phyloP scores from a whole-genome alignment of 2,888 invertebrate genomes.

The Drosophila aldrichi region DNA sequence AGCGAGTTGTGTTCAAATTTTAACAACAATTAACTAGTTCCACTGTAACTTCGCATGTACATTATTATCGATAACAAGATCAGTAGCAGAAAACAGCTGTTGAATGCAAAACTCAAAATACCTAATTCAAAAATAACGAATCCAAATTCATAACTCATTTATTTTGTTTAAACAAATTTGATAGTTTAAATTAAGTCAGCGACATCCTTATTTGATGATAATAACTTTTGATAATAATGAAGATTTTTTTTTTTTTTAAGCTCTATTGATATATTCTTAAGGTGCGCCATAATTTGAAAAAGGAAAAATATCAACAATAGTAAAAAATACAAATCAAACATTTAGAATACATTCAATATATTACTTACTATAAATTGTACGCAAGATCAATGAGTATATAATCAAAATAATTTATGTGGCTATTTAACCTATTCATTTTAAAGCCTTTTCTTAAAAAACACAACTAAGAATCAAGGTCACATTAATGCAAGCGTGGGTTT shows the following conservation, averaged over 20 bases:
- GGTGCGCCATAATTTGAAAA: background rate
- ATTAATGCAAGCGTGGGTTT: constrained; percentile 17
- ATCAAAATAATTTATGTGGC: background rate
- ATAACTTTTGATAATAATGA: background rate
- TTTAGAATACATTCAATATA: background rate
- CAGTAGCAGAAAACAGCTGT: constrained; percentile 8
- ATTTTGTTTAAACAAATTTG: background rate
- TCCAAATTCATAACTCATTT: background rate
- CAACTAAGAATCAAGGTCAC: constrained; percentile 31
- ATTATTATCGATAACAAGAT: constrained; percentile 17
- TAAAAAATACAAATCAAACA: background rate
- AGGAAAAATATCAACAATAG: no score
- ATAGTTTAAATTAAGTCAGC: background rate
- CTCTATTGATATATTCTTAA: background rate
- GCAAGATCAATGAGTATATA: background rate
- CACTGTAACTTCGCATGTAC: background rate
- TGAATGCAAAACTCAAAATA: background rate
- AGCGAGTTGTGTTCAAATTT: background rate
- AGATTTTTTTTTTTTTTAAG: background rate
- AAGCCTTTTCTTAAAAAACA: background rate
- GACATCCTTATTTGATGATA: rapidly evolving
- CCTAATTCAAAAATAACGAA: background rate
- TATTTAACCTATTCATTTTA: background rate
- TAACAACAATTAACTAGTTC: constrained; percentile 18
- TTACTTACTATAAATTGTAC: background rate